Evolutionary conservation across 2,113 vertebrate species (phyloP).

Genomic region (Phasianus colchicus): DNA sequence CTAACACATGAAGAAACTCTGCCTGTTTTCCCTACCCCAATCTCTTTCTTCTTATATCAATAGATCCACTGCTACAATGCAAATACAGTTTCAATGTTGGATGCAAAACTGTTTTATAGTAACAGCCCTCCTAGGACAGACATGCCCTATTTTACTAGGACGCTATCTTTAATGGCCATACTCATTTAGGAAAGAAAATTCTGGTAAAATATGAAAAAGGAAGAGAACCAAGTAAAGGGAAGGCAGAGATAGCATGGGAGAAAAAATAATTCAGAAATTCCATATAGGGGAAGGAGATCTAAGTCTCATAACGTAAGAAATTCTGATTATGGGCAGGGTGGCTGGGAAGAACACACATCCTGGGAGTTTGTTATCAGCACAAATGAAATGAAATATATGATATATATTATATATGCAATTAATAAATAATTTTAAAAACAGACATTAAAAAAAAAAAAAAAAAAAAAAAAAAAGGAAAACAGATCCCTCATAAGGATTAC

Average conservation of each 20-base stretch:
- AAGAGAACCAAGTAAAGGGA: background rate
- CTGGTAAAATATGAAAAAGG: background rate
- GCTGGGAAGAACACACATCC: rapidly evolving
- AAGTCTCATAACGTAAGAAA: background rate
- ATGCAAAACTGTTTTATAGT: background rate
- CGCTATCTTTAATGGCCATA: background rate
- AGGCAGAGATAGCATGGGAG: background rate
- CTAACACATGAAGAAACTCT: background rate
- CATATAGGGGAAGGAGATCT: background rate
- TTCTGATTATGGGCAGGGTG: rapidly evolving
- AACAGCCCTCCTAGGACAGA: background rate
- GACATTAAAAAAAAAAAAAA: background rate
- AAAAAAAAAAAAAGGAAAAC: background rate
- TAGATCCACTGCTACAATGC: background rate
- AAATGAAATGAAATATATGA: background rate
- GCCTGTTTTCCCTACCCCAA: background rate
- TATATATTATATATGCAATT: no score
- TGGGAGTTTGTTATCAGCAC: background rate
- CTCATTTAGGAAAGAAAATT: background rate
- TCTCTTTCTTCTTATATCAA: background rate
- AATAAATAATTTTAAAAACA: background rate
- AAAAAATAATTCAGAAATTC: background rate
- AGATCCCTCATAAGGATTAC: background rate
- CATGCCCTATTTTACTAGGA: background rate
- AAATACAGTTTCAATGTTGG: background rate